Evolutionary conservation across 2,888 invertebrate species (phyloP).

Genomic region (Cylloceria caligata): DNA sequence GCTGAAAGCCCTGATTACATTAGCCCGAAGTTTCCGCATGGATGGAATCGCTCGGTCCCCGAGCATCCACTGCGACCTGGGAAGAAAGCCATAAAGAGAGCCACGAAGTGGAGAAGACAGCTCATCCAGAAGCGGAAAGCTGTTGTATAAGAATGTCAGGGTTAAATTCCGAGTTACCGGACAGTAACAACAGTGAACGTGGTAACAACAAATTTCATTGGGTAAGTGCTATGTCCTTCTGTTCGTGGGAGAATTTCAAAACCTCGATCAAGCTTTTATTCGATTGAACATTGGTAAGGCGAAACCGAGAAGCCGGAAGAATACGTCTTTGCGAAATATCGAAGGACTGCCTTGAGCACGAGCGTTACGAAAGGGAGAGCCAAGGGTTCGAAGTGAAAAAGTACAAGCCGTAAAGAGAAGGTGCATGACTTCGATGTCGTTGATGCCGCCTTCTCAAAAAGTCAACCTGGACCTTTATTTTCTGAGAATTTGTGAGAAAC

Average conservation of each 20-base stretch:
- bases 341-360: background rate
- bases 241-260: conserved; percentile 72
- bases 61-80: background rate
- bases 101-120: conserved; percentile 32
- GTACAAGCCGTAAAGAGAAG: conserved; percentile 3
- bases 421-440: background rate
- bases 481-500: background rate
- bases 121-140: conserved; percentile 15
- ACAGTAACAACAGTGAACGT: conserved; percentile 7
- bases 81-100: background rate
- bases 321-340: background rate
- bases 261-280: conserved; percentile 75
- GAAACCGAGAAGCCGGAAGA: background rate
- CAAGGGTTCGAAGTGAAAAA: conserved; percentile 16
- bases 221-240: conserved; percentile 58
- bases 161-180: conserved; percentile 16
- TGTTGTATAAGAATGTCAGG: conserved; percentile 14
- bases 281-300: conserved; percentile 67
- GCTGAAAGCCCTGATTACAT: conserved; percentile 70
- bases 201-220: conserved; percentile 55
- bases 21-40: conserved; percentile 67
- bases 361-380: background rate
- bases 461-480: background rate
- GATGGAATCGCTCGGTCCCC: conserved; percentile 34
- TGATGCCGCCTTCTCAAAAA: background rate